Evolutionary conservation across 2,888 invertebrate genomes (phyloP), one percentile per base, ranked within the genome.

Genomic region (Philopedon plagiatum): DNA sequence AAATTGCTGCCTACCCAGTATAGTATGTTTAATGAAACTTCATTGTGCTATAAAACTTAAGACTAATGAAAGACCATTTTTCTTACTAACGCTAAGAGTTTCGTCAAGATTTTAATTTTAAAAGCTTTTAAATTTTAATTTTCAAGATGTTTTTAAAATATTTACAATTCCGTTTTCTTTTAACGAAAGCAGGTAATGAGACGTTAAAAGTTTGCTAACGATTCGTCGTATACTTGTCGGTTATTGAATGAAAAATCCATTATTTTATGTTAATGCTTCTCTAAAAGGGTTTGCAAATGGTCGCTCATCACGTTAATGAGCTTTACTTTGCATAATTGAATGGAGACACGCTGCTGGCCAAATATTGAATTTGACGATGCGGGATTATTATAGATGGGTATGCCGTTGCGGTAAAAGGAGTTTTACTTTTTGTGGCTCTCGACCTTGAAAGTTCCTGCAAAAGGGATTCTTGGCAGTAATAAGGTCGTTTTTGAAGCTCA

Each of bases 241-340:
- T 23, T 49, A 23, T 23, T 37, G n/a, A 49, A 49, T 26, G n/a
- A n/a, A 37, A 23, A 49, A 49, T 49, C 49, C 23, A 26, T 49
- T 49, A 49, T 26, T 37, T 37, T 19, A 49, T 26, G 23, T 26
- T 49, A 49, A 49, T 49, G 23, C 13, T n/a, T 9, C 26, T 19
- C 26, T 49, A 49, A 49, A 26, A 26, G 49, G 23, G 49, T 26
- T 49, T 26, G 49, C 19, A 23, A 49, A 49, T 26, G 49, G n/a
- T 26, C n/a, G 49, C 49, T 26, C 13, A 49, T 49, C 13, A 49
- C 9, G 26, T 9, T 49, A 49, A 49, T 49, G 49, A 49, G 26
- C 19, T n/a, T 49, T 5, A 49, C 11, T 49, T 49, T 49, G 26
- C 49, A 49, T 49, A 23, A 49, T 49, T 26, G n/a, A 23, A 23